Base-by-base conservation (phyloP, 1,140 invertebrate species). In the Drosophila burlai region DNA sequence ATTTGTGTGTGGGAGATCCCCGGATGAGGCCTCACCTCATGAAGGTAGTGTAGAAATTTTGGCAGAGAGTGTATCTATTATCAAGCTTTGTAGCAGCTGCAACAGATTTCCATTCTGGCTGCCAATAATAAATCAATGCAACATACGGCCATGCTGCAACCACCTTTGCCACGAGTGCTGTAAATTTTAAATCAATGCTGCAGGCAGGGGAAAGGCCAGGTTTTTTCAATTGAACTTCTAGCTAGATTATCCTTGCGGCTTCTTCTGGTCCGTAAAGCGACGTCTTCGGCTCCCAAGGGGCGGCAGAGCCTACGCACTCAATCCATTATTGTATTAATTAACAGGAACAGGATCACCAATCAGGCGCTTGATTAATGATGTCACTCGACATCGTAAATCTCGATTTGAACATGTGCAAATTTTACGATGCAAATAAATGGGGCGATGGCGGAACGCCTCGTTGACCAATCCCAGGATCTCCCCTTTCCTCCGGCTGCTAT, bases 311-410 rank as follows among this genome's bases (percentile, higher is more conserved):
- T 78, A 72, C 67, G 42, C 87, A 81, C 69, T 78, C 91, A 87
- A 92, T 92, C 89, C 84, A 93, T 93, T 93, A 93, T 93, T 93
- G 92, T 93, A 93, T 93, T 93, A 93, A 93, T 93, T 93, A 93
- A 93, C 92, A 93, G 90, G 90, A 93, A 93, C 92, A 93, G 91
- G 92, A 93, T 93, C 92, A 93, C 92, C 92, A 93, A 93, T 93
- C 92, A 93, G 92, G 76, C 81, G 91, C 92, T 92, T 93, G 92
- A 93, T 93, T 93, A 93, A 93, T 93, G 92, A 93, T 93, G 92
- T 93, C 92, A 93, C 86, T 91, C 76, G 74, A 66, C 74, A 60
- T 92, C 92, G 92, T 93, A 93, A 93, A 93, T 93, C 92, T 93
- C 80, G 87, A 91, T 92, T 91, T 91, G 83, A 92, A 92, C 91